phyloP scores from a whole-genome alignment of 2,797 vertebrate genomes.

The Siniperca obscura region DNA sequence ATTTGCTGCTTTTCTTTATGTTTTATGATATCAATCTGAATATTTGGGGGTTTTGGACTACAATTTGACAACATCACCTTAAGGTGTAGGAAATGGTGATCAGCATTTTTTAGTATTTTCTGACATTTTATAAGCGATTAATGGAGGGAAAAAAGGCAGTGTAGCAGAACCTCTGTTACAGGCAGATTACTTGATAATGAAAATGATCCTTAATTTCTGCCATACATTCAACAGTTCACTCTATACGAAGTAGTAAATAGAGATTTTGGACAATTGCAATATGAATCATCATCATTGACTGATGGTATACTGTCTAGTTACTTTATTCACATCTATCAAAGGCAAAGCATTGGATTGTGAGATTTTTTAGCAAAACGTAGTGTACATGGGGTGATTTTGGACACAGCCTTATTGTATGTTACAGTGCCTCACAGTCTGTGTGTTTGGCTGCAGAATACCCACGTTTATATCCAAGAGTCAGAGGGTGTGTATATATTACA shows the following conservation, averaged over 20 bases:
- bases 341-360: neutral
- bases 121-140: neutral
- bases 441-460: slow-evolving; percentile 20
- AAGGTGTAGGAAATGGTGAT: neutral
- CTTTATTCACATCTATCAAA: neutral
- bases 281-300: neutral
- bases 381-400: neutral
- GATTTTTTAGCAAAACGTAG: neutral
- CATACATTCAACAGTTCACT: neutral
- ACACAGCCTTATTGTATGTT: neutral
- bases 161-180: too few species aligned
- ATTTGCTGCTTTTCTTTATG: neutral
- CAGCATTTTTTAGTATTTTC: neutral
- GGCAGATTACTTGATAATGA: neutral
- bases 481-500: slow-evolving; percentile 27
- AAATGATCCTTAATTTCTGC: neutral
- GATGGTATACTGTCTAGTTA: neutral
- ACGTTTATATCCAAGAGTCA: slow-evolving; percentile 35
- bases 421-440: neutral
- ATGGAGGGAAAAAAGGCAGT: neutral
- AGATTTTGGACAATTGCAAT: neutral
- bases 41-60: neutral
- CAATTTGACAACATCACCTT: neutral
- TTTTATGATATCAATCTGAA: neutral
- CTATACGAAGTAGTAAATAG: neutral